Conservation (phyloP, 2,797 vertebrate species). For the Acanthurus lineatus region DNA sequence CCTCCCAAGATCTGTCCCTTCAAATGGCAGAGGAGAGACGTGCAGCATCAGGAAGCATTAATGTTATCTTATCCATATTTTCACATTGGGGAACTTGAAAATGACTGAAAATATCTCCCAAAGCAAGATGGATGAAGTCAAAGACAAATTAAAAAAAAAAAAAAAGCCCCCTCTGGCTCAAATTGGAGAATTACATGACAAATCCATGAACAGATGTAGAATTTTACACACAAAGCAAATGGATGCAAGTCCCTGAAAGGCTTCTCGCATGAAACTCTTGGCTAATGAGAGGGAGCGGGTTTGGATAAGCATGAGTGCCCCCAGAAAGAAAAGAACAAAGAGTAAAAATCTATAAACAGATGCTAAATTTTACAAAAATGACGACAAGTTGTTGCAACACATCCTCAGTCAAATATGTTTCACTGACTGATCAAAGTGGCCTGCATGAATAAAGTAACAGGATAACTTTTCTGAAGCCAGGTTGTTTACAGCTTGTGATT, state of each 20-base stretch:
- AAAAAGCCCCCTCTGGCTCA: conserved; percentile 48
- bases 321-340: conserved; percentile 52
- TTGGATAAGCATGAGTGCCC: conserved; percentile 54
- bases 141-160: conserved; percentile 22
- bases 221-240: conserved; percentile 64
- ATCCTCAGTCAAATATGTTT: conserved; percentile 51
- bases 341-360: conserved; percentile 71
- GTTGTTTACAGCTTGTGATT: conserved; percentile 35
- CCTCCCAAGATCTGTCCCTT: conserved; percentile 58
- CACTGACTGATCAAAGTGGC: conserved; percentile 62
- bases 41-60: conserved; percentile 54
- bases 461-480: conserved; percentile 22
- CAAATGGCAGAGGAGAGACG: conserved; percentile 49
- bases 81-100: conserved; percentile 49
- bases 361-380: conserved; percentile 72
- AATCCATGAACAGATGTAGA: conserved; percentile 69
- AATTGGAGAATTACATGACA: conserved; percentile 64
- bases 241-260: conserved; percentile 60
- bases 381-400: conserved; percentile 62
- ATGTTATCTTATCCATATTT: conserved; percentile 56
- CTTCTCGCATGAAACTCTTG: conserved; percentile 59
- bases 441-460: conserved; percentile 25
- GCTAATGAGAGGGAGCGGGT: conserved; percentile 60
- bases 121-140: conserved; percentile 28
- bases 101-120: conserved; percentile 39